These are phyloP conservation scores for Phrixothrix hirtus DNA, from an alignment of 2,888 invertebrate species.

Conservation along the genomic window DNA sequence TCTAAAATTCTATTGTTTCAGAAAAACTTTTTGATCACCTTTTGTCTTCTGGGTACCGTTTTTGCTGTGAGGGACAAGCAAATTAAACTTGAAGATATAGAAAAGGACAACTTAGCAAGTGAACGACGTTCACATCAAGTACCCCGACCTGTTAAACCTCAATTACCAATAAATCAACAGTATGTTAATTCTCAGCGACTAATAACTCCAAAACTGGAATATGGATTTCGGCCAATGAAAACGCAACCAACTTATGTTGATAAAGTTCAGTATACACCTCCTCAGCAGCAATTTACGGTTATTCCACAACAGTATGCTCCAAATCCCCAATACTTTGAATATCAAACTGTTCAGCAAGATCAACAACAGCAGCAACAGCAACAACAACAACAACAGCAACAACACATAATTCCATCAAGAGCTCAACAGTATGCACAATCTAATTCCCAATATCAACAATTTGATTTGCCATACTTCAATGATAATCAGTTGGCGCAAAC, in stretches of 20 bases:
- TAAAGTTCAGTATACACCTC: conserved; percentile 13
- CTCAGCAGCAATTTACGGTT: conserved; percentile 5
- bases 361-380: conserved; percentile 25
- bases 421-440: conserved; percentile 23
- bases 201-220: conserved; percentile 29
- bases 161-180: conserved; percentile 31
- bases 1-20: no score
- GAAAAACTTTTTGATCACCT: no score
- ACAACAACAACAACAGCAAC: conserved; percentile 15
- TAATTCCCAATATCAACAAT: conserved; percentile 38
- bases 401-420: conserved; percentile 26
- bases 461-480: conserved; percentile 45
- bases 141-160: conserved; percentile 7
- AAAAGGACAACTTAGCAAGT: conserved; percentile 68
- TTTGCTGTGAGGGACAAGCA: conserved; percentile 61
- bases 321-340: conserved; percentile 34
- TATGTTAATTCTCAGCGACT: conserved; percentile 12
- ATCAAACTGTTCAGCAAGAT: conserved; percentile 34
- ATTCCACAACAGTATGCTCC: conserved; percentile 5
- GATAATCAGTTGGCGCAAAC: conserved; percentile 43
- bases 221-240: conserved; percentile 36
- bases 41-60: conserved; percentile 8
- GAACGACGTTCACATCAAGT: conserved; percentile 56
- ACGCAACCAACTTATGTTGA: conserved; percentile 4
- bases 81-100: conserved; percentile 74